Base-by-base conservation (phyloP, 1,140 invertebrate species). In the Microplitis demolitor region DNA sequence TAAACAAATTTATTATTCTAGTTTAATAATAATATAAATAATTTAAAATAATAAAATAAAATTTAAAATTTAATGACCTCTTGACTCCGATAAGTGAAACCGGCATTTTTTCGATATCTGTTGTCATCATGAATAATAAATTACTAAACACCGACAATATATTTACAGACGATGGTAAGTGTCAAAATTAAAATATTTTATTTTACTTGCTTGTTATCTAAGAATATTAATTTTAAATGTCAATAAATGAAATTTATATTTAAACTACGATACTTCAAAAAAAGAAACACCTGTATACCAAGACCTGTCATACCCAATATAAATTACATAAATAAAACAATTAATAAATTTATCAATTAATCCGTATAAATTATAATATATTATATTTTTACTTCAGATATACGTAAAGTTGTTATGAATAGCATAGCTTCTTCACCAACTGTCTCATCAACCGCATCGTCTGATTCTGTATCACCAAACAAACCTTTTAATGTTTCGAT, bases 381-480 rank as follows among this genome's bases (percentile, higher is more conserved):
- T 70, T 34, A 62, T 35, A 45, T 34, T 34, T 62, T 53, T 11
- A 54, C 37, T 66, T 16, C 54, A 58, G 63, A 11, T 45, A 53
- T 67, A 34, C 71, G 71, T 11, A 66, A 66, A 14, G 58, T 72
- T 24, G 66, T 72, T 62, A 61, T 66, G 35, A 64, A 58, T 9
- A 54, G 71, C 34, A 9, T 71, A 53, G 60, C 69, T 6, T 71
- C 69, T 9, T 71, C 69, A 13, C 53, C 69, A 11, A 53, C 45
- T 24, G 34, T 31, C 8, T 61, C 54, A 14, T 72, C 66, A 62
- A 67, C 24, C 31, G 66, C 64, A 9, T 54, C 35, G 16, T 24
- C 56, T 5, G 24, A 34, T 11, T 37, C 35, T 6, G 61, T 37
- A 31, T 66, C 64, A n/a, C 24, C 71, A 16, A 16, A 8, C 6